Conservation (phyloP, 2,888 invertebrate species). For the Sarcophaga rosellei region DNA sequence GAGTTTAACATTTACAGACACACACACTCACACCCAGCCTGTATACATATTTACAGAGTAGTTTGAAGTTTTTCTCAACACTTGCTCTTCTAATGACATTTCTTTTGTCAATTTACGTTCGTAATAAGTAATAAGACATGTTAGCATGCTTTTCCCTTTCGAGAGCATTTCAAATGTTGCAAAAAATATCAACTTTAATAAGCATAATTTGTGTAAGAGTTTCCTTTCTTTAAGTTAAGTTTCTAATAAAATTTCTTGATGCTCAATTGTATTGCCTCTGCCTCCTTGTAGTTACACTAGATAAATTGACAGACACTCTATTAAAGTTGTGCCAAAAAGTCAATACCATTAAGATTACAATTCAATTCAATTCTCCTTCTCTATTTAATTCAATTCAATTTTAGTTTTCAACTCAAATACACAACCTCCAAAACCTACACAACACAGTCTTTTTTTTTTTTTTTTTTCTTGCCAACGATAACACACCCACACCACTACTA, state of each 20-base stretch:
- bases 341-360: conserved; percentile 22
- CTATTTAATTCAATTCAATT: neutral
- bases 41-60: neutral
- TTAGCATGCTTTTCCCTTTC: neutral
- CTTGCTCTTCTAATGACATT: conserved; percentile 10
- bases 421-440: no score
- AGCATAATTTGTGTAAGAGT: no score
- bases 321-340: conserved; percentile 24
- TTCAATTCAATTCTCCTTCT: conserved; percentile 18
- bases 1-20: neutral
- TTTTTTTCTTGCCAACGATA: neutral
- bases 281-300: neutral
- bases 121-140: conserved; percentile 6
- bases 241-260: neutral
- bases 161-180: no score
- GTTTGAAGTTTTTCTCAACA: neutral
- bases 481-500: neutral
- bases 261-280: neutral
- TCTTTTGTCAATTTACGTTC: conserved; percentile 30
- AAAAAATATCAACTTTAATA: no score
- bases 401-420: neutral
- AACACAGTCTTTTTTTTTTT: neutral
- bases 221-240: no score
- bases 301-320: neutral
- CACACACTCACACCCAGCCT: neutral